phyloP scores from a whole-genome alignment of 2,888 invertebrate genomes.

The Spisula solida region DNA sequence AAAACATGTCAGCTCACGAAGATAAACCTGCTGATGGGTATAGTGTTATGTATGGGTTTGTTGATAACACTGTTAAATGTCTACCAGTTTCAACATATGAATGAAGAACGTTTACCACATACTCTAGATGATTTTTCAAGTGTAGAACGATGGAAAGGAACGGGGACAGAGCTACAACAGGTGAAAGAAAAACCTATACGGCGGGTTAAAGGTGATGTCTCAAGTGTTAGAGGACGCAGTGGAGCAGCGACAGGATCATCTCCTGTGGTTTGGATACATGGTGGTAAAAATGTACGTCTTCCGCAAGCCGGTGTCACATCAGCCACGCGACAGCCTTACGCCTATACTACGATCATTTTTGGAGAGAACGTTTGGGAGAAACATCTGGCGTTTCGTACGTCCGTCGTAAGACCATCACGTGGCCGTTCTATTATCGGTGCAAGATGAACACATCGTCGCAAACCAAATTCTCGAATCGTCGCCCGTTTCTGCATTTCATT shows the following conservation, averaged over 20 bases:
- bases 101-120: constrained; percentile 76
- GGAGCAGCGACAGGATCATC: constrained; percentile 62
- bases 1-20: constrained; percentile 22
- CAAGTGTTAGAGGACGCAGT: constrained; percentile 69
- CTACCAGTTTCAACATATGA: constrained; percentile 84
- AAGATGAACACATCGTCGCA: too few species aligned
- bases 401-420: too few species aligned
- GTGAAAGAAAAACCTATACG: too few species aligned
- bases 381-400: too few species aligned
- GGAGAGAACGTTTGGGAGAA: too few species aligned
- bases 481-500: too few species aligned
- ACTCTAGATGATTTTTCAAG: constrained; percentile 52
- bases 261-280: constrained; percentile 79
- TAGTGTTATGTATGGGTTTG: constrained; percentile 80
- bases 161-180: too few species aligned
- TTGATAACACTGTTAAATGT: constrained; percentile 83
- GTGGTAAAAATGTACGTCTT: constrained; percentile 74
- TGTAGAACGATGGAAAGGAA: constrained; percentile 60
- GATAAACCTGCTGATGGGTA: constrained; percentile 67
- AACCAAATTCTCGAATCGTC: too few species aligned
- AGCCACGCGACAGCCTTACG: not conserved
- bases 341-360: too few species aligned
- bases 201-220: too few species aligned
- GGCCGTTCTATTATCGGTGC: too few species aligned
- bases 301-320: not conserved